Evolutionary conservation across 2,888 invertebrate species (phyloP).

Genomic region (Andrena fulva): DNA sequence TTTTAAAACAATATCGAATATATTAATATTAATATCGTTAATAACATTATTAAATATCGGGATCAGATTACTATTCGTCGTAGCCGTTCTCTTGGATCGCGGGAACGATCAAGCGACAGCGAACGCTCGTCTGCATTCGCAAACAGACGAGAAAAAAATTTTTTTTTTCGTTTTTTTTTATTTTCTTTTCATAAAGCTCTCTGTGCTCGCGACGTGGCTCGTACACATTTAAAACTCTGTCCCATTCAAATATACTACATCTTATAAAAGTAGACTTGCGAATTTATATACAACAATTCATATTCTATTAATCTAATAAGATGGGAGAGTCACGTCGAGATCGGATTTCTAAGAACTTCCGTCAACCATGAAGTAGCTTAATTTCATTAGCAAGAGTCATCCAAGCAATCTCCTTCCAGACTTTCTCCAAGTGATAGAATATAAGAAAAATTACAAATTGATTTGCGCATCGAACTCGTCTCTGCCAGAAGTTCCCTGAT

Average conservation of each 20-base stretch:
- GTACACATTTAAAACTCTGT: slow-evolving; percentile 39
- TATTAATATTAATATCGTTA: slow-evolving; percentile 80
- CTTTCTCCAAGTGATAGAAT: neutral
- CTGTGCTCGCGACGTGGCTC: slow-evolving; percentile 33
- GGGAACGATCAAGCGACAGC: slow-evolving; percentile 38
- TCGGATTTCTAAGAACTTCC: slow-evolving; percentile 52
- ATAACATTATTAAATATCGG: slow-evolving; percentile 80
- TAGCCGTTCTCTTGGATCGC: slow-evolving; percentile 51
- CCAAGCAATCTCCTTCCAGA: slow-evolving; percentile 8
- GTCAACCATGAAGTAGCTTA: slow-evolving; percentile 18
- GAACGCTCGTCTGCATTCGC: slow-evolving; percentile 39
- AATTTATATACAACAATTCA: slow-evolving; percentile 47
- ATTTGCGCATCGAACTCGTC: no score
- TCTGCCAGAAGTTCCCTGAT: neutral
- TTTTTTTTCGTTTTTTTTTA: neutral
- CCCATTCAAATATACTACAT: slow-evolving; percentile 48
- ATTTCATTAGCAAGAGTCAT: slow-evolving; percentile 14
- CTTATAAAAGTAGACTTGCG: slow-evolving; percentile 47
- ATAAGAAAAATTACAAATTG: neutral
- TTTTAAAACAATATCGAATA: slow-evolving; percentile 81
- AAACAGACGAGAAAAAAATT: slow-evolving; percentile 36
- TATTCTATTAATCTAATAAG: slow-evolving; percentile 52
- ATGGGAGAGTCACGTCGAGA: slow-evolving; percentile 62
- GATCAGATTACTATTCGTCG: slow-evolving; percentile 75
- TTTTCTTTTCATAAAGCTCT: slow-evolving; percentile 52